Base-by-base conservation (phyloP, 1,140 invertebrate genomes). In the Drosophila albomicans region DNA sequence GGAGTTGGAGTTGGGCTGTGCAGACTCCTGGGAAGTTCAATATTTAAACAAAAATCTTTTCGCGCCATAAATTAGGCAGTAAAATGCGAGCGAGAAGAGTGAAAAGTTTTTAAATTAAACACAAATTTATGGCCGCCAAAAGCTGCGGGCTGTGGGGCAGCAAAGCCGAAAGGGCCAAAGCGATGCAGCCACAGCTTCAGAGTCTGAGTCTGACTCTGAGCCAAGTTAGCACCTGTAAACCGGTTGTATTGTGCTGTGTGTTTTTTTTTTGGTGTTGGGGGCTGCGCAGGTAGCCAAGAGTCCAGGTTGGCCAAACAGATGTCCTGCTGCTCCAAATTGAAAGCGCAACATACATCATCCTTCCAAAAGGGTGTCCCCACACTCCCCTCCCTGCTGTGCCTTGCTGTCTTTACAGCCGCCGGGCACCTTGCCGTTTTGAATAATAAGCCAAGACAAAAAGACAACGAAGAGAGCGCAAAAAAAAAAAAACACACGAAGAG, bases 291-390 rank as follows among this genome's bases (percentile, higher is more conserved):
- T 75, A 63, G 72, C 49, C 32, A 25, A 25, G 0, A 25, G 20
- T 25, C 10, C 10, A 11, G 71, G 28, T 70, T 65, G 66, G 61
- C 62, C 57, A 69, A 91, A 91, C 87, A 91, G 87, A 91, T 91
- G 87, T 91, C 87, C 87, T 91, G 87, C 87, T 91, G 87, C 87
- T 91, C 88, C 87, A 91, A 91, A 91, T 91, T 91, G 87, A 91
- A 91, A 84, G 87, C 88, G 68, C 87, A 88, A 91, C 87, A 91
- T 91, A 88, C 88, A 91, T 91, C 87, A 91, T 91, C 80, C 85
- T 73, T 75, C 56, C 81, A 75, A 57, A 46, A 54, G 68, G 38
- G 56, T 51, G 45, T 56, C 41, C 64, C 71, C 63, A 5, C 54
- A 48, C 13, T 43, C 5, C 3, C 13, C 7, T 45, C 8, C 16